Evolutionary conservation across 2,797 vertebrate genomes (phyloP), one percentile per base, ranked within the genome.

Genomic region (Galagoides demidoff): DNA sequence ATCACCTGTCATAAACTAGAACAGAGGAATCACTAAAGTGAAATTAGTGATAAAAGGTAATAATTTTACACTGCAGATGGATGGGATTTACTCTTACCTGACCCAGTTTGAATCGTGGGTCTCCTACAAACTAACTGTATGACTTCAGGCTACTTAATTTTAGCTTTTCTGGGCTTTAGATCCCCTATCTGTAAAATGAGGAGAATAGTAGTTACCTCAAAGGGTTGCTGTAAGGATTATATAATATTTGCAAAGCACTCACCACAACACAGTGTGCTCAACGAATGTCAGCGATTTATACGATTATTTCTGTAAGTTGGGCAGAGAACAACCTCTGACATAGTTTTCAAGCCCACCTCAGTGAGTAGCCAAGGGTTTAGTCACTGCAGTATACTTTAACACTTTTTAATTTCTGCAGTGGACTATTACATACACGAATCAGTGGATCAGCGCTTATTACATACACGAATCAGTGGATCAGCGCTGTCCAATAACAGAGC

Each of bases 31-130:
- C 57, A 70, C 5, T 39, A 31, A 89, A 78, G 23, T 37, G 78
- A 90, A 85, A 90, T 76, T 37, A 73, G 55, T n/a, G 29, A 84
- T 29, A 86, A 89, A 85, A 94, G 23, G 70, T 17, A 93, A 29
- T n/a, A 68, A 88, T 57, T 55, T 70, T 45, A 31, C 16, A 31
- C 4, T 76, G 11, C 7, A 16, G 52, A 68, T 43, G 25, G 29
- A 37, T 43, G 49, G 73, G 27, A 92, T 89, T 83, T 77, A 82
- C 55, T 85, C 52, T 34, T 31, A 92, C 64, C 3, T 71, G 61
- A 76, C 5, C 5, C 0, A 61, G 31, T 34, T 25, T 83, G 86
- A 82, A 81, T 31, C n/a, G 43, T 59, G 31, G 25, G 57, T 71
- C 63, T 85, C 43, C 34, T 25, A 59, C 45, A 71, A 31, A 81